phyloP scores from a whole-genome alignment of 2,888 invertebrate species.

The Artemia sp. region DNA sequence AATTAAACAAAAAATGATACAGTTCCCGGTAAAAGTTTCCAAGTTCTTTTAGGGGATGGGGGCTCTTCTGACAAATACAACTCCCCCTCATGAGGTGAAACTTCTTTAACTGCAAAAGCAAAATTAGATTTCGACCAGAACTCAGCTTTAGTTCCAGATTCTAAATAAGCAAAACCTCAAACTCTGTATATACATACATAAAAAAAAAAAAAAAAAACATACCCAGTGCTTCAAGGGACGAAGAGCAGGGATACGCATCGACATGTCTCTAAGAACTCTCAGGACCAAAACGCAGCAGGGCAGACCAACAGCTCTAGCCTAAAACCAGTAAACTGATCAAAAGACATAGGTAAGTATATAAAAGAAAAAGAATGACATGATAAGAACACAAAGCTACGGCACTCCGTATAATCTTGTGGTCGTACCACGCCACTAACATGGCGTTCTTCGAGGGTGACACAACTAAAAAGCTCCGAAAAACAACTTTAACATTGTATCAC shows the following conservation, averaged over 20 bases:
- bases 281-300: conserved; percentile 94
- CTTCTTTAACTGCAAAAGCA: no score
- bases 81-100: no score
- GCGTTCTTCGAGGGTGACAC: conserved; percentile 14
- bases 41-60: no score
- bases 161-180: no score
- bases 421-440: conserved; percentile 11
- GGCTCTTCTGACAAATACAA: no score
- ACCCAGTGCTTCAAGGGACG: conserved; percentile 84
- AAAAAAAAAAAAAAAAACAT: conserved; percentile 31
- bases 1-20: no score
- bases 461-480: no score
- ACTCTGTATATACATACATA: no score
- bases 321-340: conserved; percentile 26
- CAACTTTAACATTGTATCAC: no score
- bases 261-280: conserved; percentile 83
- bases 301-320: conserved; percentile 89
- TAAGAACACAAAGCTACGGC: conserved; percentile 16
- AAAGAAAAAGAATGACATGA: neutral
- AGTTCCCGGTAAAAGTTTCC: no score
- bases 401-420: conserved; percentile 13
- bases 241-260: conserved; percentile 87
- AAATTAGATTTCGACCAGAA: no score
- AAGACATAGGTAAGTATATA: neutral
- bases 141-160: no score